Base-by-base conservation (phyloP, 2,797 vertebrate species). In the Spinus olivaceus region DNA sequence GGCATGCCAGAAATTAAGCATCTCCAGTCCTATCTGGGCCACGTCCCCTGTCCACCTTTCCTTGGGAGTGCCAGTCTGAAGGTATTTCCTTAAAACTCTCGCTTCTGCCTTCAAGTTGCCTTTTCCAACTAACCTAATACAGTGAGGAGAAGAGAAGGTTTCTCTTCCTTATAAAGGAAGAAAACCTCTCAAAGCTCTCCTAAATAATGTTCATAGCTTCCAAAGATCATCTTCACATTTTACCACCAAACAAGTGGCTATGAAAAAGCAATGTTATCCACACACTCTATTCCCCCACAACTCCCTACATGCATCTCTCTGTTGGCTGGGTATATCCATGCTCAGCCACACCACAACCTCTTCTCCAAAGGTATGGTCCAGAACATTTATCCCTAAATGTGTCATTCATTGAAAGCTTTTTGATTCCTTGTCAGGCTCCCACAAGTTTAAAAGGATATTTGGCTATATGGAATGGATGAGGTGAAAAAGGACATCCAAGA, bases 311-410 rank as follows among this genome's bases (percentile, higher is more conserved):
- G 3, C 56, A 51, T 46, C 25, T 57, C 35, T 30, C 22, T 51
- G 21, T 23, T 12, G 17, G 10, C 39, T 42, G 19, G 16, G 47
- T n/a, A 11, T 33, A 51, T 24, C 19, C 2, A 0, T 21, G 16
- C 57, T 88, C 8, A 20, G 44, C 20, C 66, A 50, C 22, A 50
- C 30, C 49, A 67, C 4, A 0, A 42, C 51, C 33, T 80, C 49
- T 85, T 41, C 53, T 87, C 67, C 72, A 64, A 57, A 54, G 35
- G 9, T 42, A 56, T 51, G 8, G 64, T 39, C 59, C 61, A 47
- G 56, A 60, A 78, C 63, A 54, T 82, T 82, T 86, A 61, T 74
- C 71, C 59, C 35, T 69, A 69, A 78, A 79, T 70, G 50, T 42
- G 27, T 63, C 37, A 57, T 84, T 93, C 69, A 59, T 19, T 49